A percentile compares a stretch with the other conserved stretches of the same genome.
These are phyloP conservation scores for Epinephelus malabaricus DNA, from an alignment of 2,797 vertebrate genomes.

Conservation along the genomic window DNA sequence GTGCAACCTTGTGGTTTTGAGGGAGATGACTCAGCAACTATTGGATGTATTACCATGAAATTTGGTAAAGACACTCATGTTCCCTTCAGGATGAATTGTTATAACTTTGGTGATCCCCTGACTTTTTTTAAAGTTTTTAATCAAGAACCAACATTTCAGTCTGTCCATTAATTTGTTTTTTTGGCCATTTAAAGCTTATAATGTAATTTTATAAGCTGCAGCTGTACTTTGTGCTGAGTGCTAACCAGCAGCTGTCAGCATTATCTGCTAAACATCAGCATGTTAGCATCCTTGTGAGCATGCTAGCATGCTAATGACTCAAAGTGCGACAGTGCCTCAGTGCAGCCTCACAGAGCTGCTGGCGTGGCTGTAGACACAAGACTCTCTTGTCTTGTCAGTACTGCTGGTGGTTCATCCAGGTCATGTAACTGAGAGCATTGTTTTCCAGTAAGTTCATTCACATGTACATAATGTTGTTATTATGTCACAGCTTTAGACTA, in stretches of 20 bases:
- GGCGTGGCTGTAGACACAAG: neutral
- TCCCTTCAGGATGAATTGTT: neutral
- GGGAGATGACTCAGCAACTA: too few species aligned
- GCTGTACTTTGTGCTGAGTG: neutral
- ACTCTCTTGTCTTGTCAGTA: neutral
- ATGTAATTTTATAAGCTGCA: neutral
- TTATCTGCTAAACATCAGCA: neutral
- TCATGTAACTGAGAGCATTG: constrained; percentile 11
- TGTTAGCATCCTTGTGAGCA: neutral
- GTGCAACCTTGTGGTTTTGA: too few species aligned
- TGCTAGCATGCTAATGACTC: neutral
- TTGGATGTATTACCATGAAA: too few species aligned
- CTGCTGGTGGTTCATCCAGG: constrained; percentile 9
- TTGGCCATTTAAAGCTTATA: neutral
- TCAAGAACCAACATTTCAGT: neutral
- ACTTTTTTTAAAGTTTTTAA: neutral
- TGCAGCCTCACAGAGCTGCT: constrained; percentile 2
- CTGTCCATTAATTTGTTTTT: neutral
- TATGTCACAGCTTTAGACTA: neutral
- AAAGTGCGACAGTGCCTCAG: neutral
- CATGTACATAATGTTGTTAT: constrained; percentile 17
- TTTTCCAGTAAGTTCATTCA: neutral
- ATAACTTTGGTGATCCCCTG: neutral
- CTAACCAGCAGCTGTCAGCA: too few species aligned
- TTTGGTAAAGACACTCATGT: too few species aligned